phyloP scores from a whole-genome alignment of 2,113 vertebrate species.

The Chelonoidis abingdonii region DNA sequence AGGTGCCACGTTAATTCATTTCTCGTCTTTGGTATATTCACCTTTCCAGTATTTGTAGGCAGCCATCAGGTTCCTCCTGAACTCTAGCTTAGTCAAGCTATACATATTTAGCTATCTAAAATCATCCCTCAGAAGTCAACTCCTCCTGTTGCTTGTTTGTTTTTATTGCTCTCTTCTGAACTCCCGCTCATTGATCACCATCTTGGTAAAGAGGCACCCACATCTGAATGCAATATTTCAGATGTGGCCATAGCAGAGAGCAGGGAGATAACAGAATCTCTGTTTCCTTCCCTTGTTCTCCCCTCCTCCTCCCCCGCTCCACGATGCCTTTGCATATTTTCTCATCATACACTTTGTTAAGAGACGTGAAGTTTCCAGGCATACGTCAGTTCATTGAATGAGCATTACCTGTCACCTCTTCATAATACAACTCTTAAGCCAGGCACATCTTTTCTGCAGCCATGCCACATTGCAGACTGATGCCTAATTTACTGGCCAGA shows the following conservation, averaged over 20 bases:
- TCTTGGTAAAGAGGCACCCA: rapidly evolving
- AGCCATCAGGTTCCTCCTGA: rapidly evolving
- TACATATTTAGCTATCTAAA: rapidly evolving
- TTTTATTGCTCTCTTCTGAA: rapidly evolving
- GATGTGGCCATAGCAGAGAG: not conserved
- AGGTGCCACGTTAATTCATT: not conserved
- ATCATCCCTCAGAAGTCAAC: rapidly evolving
- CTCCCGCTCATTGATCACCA: not conserved
- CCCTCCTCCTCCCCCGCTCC: no score
- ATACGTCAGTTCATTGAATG: not conserved
- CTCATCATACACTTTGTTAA: not conserved
- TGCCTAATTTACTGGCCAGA: not conserved
- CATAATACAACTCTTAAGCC: not conserved
- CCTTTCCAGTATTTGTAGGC: rapidly evolving
- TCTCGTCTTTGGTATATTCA: not conserved
- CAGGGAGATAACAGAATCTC: not conserved
- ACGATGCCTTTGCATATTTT: not conserved
- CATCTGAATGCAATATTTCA: not conserved
- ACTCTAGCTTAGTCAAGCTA: rapidly evolving
- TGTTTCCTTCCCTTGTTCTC: not conserved
- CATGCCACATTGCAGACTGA: not conserved
- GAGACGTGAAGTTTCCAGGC: not conserved
- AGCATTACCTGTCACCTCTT: not conserved
- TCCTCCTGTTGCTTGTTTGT: rapidly evolving
- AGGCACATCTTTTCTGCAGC: not conserved